Conservation (phyloP, 2,113 vertebrate species). For the Sitta europaea region DNA sequence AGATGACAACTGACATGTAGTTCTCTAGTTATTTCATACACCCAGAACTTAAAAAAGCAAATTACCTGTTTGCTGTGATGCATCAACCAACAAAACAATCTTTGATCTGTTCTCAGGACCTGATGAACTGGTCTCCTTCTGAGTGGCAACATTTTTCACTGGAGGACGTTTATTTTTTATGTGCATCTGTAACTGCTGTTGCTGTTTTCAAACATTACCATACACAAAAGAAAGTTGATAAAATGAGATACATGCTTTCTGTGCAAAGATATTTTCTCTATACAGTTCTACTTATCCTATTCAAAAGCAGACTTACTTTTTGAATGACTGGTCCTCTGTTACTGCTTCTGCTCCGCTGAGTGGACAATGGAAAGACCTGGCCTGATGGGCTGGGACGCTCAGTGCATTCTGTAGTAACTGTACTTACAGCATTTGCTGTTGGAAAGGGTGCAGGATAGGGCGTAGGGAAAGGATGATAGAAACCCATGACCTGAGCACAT, state of each 20-base stretch:
- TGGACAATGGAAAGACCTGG: conserved; percentile 77
- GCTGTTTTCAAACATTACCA: conserved; percentile 35
- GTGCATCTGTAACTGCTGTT: conserved; percentile 76
- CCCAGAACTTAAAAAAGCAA: neutral
- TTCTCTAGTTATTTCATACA: neutral
- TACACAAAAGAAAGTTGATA: neutral
- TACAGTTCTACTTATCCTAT: neutral
- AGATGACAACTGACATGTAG: neutral
- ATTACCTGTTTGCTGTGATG: conserved; percentile 94
- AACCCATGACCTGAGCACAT: conserved; percentile 95
- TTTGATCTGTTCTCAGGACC: conserved; percentile 89
- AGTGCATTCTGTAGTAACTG: conserved; percentile 81
- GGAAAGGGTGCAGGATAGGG: conserved; percentile 85
- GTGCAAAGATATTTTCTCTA: neutral
- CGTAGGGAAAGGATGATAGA: conserved; percentile 91
- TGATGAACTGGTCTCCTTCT: conserved; percentile 91
- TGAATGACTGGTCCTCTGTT: conserved; percentile 76
- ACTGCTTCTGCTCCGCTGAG: conserved; percentile 81
- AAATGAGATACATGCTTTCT: neutral
- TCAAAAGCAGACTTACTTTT: conserved; percentile 77
- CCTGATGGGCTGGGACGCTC: conserved; percentile 80
- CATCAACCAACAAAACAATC: conserved; percentile 92
- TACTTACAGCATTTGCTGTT: conserved; percentile 77
- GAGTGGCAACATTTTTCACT: conserved; percentile 89
- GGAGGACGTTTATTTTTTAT: conserved; percentile 85